Evolutionary conservation across 2,113 vertebrate genomes (phyloP), one percentile per base, ranked within the genome.

Genomic region (Campylomormyrus tamandua): DNA sequence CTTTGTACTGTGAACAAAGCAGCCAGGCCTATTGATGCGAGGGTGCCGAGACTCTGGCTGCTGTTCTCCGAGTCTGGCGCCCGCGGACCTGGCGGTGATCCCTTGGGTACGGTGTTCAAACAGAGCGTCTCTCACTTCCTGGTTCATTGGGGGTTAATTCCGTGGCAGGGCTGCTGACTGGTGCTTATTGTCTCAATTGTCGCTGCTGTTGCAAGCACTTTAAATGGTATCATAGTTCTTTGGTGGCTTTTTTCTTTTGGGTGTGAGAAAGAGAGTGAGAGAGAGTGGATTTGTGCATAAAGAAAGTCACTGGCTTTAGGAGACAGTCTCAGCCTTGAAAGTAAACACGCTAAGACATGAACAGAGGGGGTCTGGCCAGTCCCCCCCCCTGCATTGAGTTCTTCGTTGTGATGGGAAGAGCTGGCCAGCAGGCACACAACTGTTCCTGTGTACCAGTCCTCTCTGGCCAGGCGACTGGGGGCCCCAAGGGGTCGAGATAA

Each of bases 1-100:
- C 87, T 95, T 95, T 95, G 93, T 95, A 90, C 89, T 2, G 7
- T 93, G 92, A 24, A 94, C 93, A 93, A 94, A 94, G 91, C 90
- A 87, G 35, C 49, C 9, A 21, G 91, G 42, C 90, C 93, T 92
- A 94, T 93, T 93, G 93, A 93, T 92, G 93, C 0, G 9, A 17
- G 9, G 45, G 19, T 48, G 83, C 45, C 2, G 21, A 11, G 45
- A n/a, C 7, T 83, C 42, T 83, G 39, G 77, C 93, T 89, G 92
- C 91, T 90, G 85, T 90, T 35, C 88, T 58, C 89, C 87, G 90
- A 92, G 90, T 91, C 87, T 39, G 92, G 92, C 13, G 91, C 85
- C 49, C 13, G 0, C 4, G 31, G 80, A 45, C 31, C 49, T 87
- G 84, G 84, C 85, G 0, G 85, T 1, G 11, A 24, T 53, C 48